A percentile compares a stretch with the other conserved stretches of the same genome.
These are phyloP conservation scores for Caenorhabditis plicata DNA, from an alignment of 2,888 invertebrate genomes.

Conservation along the genomic window DNA sequence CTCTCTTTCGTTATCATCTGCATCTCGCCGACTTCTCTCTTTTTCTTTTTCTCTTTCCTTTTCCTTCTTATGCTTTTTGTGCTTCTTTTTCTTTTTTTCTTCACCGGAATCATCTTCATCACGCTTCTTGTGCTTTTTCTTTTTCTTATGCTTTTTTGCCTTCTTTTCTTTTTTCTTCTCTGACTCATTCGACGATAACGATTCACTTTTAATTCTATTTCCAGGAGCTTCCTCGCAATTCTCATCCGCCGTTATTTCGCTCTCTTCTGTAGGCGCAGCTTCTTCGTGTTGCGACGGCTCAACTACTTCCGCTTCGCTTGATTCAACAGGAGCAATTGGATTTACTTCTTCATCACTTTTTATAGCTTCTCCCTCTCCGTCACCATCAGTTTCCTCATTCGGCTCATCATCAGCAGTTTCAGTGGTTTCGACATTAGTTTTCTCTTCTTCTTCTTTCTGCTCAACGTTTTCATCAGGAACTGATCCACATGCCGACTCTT, in stretches of 20 bases:
- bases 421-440: not conserved
- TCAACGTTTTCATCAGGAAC: conserved; percentile 3
- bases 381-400: not conserved
- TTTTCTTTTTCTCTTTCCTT: conserved; percentile 13
- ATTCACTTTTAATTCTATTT: conserved; percentile 9
- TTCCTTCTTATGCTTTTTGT: conserved; percentile 20
- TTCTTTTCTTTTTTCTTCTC: conserved; percentile 30
- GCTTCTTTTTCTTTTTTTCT: conserved; percentile 5
- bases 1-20: not conserved
- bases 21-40: conserved; percentile 3
- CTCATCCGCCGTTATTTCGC: conserved; percentile 4
- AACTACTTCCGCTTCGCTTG: conserved; percentile 20
- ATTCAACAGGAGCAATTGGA: conserved; percentile 2
- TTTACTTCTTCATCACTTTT: conserved; percentile 2
- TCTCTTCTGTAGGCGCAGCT: not conserved
- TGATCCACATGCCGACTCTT: too few species aligned
- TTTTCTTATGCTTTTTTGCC: conserved; percentile 40
- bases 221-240: conserved; percentile 1
- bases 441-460: not conserved
- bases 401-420: not conserved
- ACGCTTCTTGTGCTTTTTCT: conserved; percentile 42
- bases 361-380: not conserved
- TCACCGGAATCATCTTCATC: conserved; percentile 7
- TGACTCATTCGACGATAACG: conserved; percentile 15
- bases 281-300: conserved; percentile 1